Conservation (phyloP, 2,888 invertebrate genomes). For the Alviniconcha strummeri region DNA sequence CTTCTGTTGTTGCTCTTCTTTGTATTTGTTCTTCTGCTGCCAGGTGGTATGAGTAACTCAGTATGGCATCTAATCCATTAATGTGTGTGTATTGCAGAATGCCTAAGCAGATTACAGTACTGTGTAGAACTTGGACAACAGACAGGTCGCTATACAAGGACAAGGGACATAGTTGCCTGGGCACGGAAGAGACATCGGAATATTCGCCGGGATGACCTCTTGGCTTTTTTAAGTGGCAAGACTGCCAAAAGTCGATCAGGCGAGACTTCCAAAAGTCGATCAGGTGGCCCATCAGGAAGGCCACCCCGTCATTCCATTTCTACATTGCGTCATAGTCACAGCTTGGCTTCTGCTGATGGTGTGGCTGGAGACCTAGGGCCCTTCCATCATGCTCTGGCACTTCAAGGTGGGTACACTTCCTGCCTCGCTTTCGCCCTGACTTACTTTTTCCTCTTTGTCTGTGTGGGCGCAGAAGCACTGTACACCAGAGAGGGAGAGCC, state of each 20-base stretch:
- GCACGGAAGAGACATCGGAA: conserved; percentile 82
- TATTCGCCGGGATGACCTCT: conserved; percentile 84
- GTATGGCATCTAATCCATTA: too few relatives aligned
- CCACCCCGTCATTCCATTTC: conserved; percentile 34
- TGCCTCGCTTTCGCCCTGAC: too few relatives aligned
- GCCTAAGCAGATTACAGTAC: conserved; percentile 82
- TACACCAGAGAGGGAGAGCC: too few relatives aligned
- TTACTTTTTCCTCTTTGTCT: too few relatives aligned
- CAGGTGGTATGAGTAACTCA: too few relatives aligned
- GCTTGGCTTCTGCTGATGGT: conserved; percentile 43
- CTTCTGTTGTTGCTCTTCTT: too few relatives aligned
- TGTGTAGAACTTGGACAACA: conserved; percentile 83
- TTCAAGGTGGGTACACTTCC: conserved; percentile 75
- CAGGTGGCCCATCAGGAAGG: conserved; percentile 34
- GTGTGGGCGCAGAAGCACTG: too few relatives aligned
- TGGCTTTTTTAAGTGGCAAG: conserved; percentile 84
- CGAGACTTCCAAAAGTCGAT: conserved; percentile 74
- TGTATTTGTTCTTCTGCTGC: too few relatives aligned
- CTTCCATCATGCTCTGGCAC: conserved; percentile 84
- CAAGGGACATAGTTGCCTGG: conserved; percentile 85
- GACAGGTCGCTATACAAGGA: conserved; percentile 83
- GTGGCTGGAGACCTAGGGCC: conserved; percentile 81
- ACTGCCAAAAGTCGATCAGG: conserved; percentile 65
- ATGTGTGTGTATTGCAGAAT: conserved; percentile 77
- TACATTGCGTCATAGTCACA: conserved; percentile 29